A percentile compares a stretch with the other conserved stretches of the same genome.
phyloP scores from a whole-genome alignment of 2,797 vertebrate species.

The Parauchenoglanis ngamensis region DNA sequence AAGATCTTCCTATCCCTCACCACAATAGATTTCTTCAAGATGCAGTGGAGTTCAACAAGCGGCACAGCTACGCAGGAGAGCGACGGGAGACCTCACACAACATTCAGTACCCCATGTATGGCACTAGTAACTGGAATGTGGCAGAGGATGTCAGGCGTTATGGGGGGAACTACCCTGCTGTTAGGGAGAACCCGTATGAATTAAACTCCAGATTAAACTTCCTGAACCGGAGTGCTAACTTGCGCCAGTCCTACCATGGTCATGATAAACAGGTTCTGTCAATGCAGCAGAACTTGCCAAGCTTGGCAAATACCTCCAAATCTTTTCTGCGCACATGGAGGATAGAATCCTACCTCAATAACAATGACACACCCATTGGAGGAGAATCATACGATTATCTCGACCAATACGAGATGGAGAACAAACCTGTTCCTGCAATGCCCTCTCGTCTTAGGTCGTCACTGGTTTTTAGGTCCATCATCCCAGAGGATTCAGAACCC shows the following conservation, averaged over 20 bases:
- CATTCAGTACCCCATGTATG: slow-evolving; percentile 67
- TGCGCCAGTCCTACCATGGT: slow-evolving; percentile 85
- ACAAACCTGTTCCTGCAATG: slow-evolving; percentile 71
- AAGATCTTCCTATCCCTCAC: slow-evolving; percentile 61
- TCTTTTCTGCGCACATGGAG: slow-evolving; percentile 88
- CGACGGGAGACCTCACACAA: slow-evolving; percentile 77
- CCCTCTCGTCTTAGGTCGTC: slow-evolving; percentile 86
- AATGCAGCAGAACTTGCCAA: slow-evolving; percentile 87
- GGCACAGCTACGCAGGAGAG: slow-evolving; percentile 96
- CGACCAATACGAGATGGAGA: slow-evolving; percentile 80
- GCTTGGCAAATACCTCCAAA: slow-evolving; percentile 85
- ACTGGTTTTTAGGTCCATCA: slow-evolving; percentile 81
- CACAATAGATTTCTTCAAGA: slow-evolving; percentile 77
- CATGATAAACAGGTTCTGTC: slow-evolving; percentile 81
- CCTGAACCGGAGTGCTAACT: slow-evolving; percentile 77
- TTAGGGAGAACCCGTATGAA: slow-evolving; percentile 72
- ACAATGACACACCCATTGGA: slow-evolving; percentile 72
- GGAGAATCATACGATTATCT: slow-evolving; percentile 75
- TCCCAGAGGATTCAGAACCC: slow-evolving; percentile 85
- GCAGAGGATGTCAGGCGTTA: slow-evolving; percentile 76
- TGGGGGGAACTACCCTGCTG: slow-evolving; percentile 61
- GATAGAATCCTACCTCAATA: slow-evolving; percentile 92
- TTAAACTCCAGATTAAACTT: slow-evolving; percentile 59
- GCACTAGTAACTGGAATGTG: slow-evolving; percentile 82
- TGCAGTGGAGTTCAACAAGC: slow-evolving; percentile 81